These are phyloP conservation scores for Pseudocheirus occidentalis DNA, from an alignment of 2,797 vertebrate genomes.

Conservation along the genomic window DNA sequence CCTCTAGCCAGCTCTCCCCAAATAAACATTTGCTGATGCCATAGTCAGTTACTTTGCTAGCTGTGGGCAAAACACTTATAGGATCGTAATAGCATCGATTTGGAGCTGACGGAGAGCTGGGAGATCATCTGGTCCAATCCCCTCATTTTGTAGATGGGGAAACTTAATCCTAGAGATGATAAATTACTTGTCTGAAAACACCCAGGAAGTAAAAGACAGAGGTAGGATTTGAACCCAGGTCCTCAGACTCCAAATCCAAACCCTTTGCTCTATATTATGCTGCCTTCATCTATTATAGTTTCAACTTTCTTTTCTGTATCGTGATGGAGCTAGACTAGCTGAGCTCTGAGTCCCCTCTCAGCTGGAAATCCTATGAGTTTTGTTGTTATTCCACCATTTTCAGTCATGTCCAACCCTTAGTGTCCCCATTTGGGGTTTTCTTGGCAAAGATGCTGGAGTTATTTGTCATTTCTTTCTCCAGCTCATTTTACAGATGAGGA, in stretches of 20 bases:
- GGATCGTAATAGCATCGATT: neutral
- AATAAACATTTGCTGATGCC: neutral
- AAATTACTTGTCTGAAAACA: neutral
- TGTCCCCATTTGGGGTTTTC: neutral
- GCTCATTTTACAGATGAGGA: neutral
- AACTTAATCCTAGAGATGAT: neutral
- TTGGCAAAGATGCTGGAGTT: neutral
- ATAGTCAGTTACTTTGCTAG: neutral
- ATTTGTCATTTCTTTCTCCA: neutral
- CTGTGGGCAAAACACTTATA: neutral
- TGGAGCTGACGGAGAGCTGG: neutral
- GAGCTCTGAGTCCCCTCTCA: neutral
- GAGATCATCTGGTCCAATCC: neutral
- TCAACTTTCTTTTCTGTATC: neutral
- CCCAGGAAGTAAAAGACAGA: neutral
- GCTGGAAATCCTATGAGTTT: neutral
- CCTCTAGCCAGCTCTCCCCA: neutral
- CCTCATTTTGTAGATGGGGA: neutral
- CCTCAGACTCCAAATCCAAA: neutral
- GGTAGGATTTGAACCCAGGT: neutral
- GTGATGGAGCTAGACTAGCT: neutral
- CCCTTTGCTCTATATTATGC: neutral
- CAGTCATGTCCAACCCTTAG: neutral
- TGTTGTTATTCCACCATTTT: neutral
- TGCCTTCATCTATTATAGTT: neutral